These are phyloP conservation scores for Danio jaintianensis DNA, from an alignment of 2,797 vertebrate genomes.

Conservation along the genomic window DNA sequence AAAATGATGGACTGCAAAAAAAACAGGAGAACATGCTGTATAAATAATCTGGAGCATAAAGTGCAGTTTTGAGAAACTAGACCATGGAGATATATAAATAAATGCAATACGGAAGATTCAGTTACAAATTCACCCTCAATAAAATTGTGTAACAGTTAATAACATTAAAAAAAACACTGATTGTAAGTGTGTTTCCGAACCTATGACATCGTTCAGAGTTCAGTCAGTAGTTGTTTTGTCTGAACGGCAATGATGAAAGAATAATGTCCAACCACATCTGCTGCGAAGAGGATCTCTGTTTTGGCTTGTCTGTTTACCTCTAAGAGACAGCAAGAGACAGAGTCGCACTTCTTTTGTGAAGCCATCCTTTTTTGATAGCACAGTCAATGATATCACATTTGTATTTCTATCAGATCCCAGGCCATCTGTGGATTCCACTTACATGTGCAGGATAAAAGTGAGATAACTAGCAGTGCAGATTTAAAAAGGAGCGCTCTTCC, in stretches of 20 bases:
- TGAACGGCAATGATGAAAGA: slow-evolving; percentile 61
- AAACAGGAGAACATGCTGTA: slow-evolving; percentile 70
- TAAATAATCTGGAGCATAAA: slow-evolving; percentile 70
- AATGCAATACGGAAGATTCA: slow-evolving; percentile 62
- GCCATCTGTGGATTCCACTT: slow-evolving; percentile 71
- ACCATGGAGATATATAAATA: slow-evolving; percentile 57
- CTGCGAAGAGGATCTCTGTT: slow-evolving; percentile 54
- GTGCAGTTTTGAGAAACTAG: slow-evolving; percentile 49
- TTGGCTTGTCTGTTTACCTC: slow-evolving; percentile 60
- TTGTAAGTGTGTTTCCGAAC: slow-evolving; percentile 4
- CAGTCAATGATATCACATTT: slow-evolving; percentile 65
- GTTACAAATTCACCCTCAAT: slow-evolving; percentile 66
- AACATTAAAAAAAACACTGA: slow-evolving; percentile 49
- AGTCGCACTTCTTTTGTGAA: slow-evolving; percentile 55
- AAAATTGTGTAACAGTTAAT: slow-evolving; percentile 56
- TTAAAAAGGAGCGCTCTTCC: slow-evolving; percentile 63
- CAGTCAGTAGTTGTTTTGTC: slow-evolving; percentile 73
- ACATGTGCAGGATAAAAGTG: slow-evolving; percentile 67
- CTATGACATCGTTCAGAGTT: slow-evolving; percentile 63
- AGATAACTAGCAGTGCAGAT: slow-evolving; percentile 70
- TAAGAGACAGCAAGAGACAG: slow-evolving; percentile 30
- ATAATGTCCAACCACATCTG: slow-evolving; percentile 54
- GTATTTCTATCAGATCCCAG: slow-evolving; percentile 67
- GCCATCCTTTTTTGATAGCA: slow-evolving; percentile 47
- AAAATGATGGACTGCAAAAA: slow-evolving; percentile 88